These are phyloP conservation scores for Calliopum simillimum DNA, from an alignment of 2,888 invertebrate genomes.

Conservation along the genomic window DNA sequence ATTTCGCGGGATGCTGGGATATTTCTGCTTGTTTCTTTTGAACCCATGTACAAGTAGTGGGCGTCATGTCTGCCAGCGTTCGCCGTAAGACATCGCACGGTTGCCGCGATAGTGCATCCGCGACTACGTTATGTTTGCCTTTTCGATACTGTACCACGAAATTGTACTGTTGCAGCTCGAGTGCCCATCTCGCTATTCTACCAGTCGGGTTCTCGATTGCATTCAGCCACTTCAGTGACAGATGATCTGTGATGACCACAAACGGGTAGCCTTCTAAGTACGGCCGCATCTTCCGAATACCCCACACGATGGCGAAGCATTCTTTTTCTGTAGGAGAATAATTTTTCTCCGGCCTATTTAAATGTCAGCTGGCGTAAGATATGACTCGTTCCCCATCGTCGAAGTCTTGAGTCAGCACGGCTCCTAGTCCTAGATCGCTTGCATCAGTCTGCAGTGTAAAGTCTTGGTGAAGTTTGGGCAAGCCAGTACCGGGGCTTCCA, in stretches of 20 bases:
- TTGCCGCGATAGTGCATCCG: neutral
- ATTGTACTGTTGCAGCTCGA: constrained; percentile 5
- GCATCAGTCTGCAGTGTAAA: constrained; percentile 12
- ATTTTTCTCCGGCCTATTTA: constrained; percentile 11
- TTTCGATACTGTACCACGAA: neutral
- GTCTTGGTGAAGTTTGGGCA: constrained; percentile 21
- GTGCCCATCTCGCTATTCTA: neutral
- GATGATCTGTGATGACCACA: constrained; percentile 27
- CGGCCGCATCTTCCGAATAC: constrained; percentile 25
- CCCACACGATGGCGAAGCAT: constrained; percentile 31
- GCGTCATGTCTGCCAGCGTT: no score
- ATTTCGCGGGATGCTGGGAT: no score
- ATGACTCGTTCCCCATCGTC: constrained; percentile 8
- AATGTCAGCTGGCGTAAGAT: constrained; percentile 8
- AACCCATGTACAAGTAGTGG: no score
- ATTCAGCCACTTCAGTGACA: no score
- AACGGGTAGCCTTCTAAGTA: constrained; percentile 33
- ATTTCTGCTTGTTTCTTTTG: no score
- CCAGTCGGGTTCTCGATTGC: neutral
- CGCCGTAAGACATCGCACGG: neutral
- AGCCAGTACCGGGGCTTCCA: constrained; percentile 16
- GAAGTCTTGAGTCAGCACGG: constrained; percentile 6
- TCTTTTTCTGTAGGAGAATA: constrained; percentile 36
- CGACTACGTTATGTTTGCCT: constrained; percentile 4
- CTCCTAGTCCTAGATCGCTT: constrained; percentile 9